These are phyloP conservation scores for Sinocyclocheilus grahami DNA, from an alignment of 2,113 vertebrate genomes.

Conservation along the genomic window DNA sequence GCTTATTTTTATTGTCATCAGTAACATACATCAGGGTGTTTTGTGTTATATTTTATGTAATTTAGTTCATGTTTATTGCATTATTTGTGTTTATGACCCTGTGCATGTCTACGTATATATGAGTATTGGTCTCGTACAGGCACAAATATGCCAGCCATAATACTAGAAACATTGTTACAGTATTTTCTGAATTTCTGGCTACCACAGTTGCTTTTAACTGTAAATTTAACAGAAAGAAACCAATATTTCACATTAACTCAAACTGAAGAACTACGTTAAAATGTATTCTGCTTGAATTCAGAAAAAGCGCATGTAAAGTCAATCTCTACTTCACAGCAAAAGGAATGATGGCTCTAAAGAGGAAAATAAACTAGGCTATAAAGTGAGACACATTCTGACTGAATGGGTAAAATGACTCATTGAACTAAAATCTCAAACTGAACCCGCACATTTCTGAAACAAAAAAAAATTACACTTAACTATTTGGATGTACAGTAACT, in stretches of 20 bases:
- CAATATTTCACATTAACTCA: background rate
- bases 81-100: background rate
- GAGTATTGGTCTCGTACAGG: background rate
- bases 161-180: background rate
- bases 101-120: background rate
- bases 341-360: constrained; percentile 22
- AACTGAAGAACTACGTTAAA: background rate
- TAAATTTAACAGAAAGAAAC: background rate
- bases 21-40: background rate
- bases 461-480: background rate
- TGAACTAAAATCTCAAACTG: constrained; percentile 11
- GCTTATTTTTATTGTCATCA: background rate
- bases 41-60: background rate
- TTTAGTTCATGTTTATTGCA: background rate
- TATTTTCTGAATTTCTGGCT: background rate
- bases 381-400: background rate
- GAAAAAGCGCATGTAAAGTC: background rate
- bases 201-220: background rate
- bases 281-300: background rate
- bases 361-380: background rate
- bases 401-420: constrained; percentile 47
- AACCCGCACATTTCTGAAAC: background rate
- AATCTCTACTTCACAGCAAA: constrained; percentile 34
- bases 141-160: background rate
- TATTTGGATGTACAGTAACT: background rate